Evolutionary conservation across 37 sponge, comb jelly and placozoan species (phyloP).

Genomic region (Hormiphora californensis): DNA sequence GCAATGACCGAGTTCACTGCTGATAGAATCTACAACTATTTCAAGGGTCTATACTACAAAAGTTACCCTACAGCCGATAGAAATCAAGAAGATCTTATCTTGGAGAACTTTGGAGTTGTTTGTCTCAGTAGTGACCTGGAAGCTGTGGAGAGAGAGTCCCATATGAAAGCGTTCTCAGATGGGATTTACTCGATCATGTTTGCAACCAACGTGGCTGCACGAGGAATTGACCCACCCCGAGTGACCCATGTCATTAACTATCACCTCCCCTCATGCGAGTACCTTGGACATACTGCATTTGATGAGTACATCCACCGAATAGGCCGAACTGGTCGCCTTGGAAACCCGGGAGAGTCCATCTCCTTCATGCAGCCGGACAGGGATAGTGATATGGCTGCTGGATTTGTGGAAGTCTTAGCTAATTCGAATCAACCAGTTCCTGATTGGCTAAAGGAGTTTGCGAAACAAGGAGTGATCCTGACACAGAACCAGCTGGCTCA

Average conservation of each 20-base stretch:
- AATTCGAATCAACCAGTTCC: conserved; percentile 86
- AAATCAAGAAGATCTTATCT: not conserved
- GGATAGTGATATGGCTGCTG: conserved; percentile 71
- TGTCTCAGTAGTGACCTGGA: conserved; percentile 59
- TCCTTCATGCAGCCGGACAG: conserved; percentile 75
- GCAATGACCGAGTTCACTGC: not conserved
- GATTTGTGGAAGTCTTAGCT: conserved; percentile 73
- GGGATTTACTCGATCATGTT: conserved; percentile 76
- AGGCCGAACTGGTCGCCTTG: conserved; percentile 90
- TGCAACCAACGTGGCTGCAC: conserved; percentile 90
- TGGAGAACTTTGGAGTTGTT: not conserved
- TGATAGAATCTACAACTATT: not conserved
- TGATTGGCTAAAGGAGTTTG: conserved; percentile 72
- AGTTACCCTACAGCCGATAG: not conserved
- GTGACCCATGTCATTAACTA: conserved; percentile 92
- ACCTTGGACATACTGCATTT: conserved; percentile 55
- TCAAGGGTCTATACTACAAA: not conserved
- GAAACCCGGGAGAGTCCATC: conserved; percentile 80
- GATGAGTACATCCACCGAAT: conserved; percentile 96
- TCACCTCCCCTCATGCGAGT: conserved; percentile 77
- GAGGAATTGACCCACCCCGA: conserved; percentile 85
- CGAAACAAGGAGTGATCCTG: too few species aligned
- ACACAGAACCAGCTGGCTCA: too few species aligned
- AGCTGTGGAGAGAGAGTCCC: conserved; percentile 83
- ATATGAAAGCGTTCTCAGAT: conserved; percentile 70